These are phyloP conservation scores for Noctilio leporinus DNA, from an alignment of 2,113 vertebrate species.

Conservation along the genomic window DNA sequence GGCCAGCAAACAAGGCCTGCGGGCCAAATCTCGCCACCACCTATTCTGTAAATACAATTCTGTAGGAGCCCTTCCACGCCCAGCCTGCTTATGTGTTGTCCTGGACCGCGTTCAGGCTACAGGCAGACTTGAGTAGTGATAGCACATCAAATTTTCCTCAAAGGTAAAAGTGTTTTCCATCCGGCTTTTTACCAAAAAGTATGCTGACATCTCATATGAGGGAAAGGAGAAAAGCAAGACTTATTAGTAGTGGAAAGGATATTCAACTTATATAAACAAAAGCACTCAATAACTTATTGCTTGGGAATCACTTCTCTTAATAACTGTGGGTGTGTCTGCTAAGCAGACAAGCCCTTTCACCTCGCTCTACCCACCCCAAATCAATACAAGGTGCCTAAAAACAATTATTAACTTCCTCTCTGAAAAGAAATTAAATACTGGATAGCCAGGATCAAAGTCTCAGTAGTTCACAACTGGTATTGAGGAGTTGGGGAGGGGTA, in stretches of 20 bases:
- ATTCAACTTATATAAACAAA: background rate
- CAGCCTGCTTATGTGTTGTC: background rate
- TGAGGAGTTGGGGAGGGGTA: background rate
- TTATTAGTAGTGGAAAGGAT: background rate
- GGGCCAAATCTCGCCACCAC: background rate
- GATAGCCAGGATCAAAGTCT: background rate
- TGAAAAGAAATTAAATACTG: background rate
- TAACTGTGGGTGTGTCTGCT: background rate
- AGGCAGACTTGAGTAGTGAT: background rate
- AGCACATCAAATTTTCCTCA: background rate
- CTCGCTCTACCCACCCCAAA: background rate
- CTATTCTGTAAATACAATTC: background rate
- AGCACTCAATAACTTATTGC: background rate
- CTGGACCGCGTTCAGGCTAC: background rate
- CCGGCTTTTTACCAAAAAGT: background rate
- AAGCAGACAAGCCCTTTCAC: background rate
- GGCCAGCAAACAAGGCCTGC: background rate
- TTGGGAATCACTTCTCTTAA: background rate
- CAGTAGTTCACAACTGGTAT: background rate
- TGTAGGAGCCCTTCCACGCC: background rate
- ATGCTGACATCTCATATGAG: background rate
- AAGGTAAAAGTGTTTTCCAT: background rate
- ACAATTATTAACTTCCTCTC: background rate
- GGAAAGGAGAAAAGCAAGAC: background rate
- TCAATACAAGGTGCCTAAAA: background rate